Base-by-base conservation (phyloP, 1,140 invertebrate species). In the Agraylea sexmaculata region DNA sequence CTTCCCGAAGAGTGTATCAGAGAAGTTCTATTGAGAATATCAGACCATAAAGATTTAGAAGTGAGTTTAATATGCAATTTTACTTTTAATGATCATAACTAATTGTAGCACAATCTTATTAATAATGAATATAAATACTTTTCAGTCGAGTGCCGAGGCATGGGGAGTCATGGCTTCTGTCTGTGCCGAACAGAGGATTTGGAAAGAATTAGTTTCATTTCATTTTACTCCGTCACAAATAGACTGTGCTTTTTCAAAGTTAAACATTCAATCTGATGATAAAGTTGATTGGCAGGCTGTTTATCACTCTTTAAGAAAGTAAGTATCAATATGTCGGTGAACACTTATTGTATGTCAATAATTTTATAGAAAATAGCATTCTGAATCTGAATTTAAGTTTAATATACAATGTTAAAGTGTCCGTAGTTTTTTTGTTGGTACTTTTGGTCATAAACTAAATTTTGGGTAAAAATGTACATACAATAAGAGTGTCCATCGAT, bases 1-100 rank as follows among this genome's bases (percentile, higher is more conserved):
- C 68, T 99, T 32, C 94, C 94, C 15, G 80, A 87, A 53, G 94
- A 97, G 59, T 89, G 91, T 54, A 75, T 96, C 25, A 75, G 91
- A 27, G 83, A 92, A 59, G 87, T 99, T 36, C 71, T 98, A 32
- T 62, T 89, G 10, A 75, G 88, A 55, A 75, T 98, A 51, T 78
- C 83, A 38, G 90, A 96, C 65, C 90, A 95, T 62, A 78, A 78
- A 54, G 91, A 96, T 60, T 73, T 98, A 51, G 75, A 87, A 48
- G 79, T 74, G 38, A 56, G 58, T 43, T 29, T 21, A 16, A 33
- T 40, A 19, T 35, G 17, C 7, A 32, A 32, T 32, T 32, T 32
- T 7, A 32, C 30, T 11, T 7, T 11, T 11, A 11, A 10, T 6
- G 15, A 32, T 38, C 37, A 27, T 5, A 13, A 21, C n/a, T 13